A percentile compares a stretch with the other conserved stretches of the same genome.
Evolutionary conservation across 1,140 invertebrate species (phyloP).

Genomic region (Pogonomyrmex barbatus): DNA sequence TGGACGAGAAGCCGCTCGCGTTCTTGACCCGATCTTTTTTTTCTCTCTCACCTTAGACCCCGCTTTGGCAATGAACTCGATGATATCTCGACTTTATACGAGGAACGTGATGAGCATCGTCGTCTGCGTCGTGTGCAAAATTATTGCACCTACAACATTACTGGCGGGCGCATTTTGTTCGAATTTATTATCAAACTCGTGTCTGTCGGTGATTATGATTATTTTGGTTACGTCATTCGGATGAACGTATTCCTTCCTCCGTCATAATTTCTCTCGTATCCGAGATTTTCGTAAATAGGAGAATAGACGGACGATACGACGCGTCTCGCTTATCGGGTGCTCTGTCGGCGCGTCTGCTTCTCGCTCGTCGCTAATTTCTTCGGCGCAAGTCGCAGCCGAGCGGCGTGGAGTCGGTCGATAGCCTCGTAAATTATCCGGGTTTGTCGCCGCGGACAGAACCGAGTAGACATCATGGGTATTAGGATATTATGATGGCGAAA

Average conservation of each 20-base stretch:
- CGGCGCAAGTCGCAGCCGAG: neutral
- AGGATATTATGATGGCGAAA: conserved; percentile 66
- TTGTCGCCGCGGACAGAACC: conserved; percentile 58
- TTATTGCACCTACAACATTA: neutral
- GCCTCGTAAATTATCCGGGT: conserved; percentile 65
- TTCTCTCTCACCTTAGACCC: neutral
- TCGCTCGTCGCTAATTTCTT: neutral
- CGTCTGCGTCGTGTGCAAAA: neutral
- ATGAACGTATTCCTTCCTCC: neutral
- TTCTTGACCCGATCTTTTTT: neutral
- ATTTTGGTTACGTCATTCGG: too few relatives aligned
- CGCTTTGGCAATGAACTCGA: neutral
- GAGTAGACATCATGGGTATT: conserved; percentile 64
- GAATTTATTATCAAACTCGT: neutral
- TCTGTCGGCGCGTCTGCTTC: neutral
- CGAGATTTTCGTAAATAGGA: conserved; percentile 25
- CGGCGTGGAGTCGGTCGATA: conserved; percentile 13
- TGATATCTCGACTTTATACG: neutral
- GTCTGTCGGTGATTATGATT: too few relatives aligned
- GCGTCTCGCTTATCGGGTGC: neutral
- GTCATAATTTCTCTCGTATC: neutral
- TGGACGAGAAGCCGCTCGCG: neutral
- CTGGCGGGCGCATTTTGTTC: neutral
- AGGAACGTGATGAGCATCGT: neutral
- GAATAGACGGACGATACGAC: neutral